A percentile compares a stretch with the other conserved stretches of the same genome.
These are phyloP conservation scores for Globodera rostochiensis DNA, from an alignment of 1,140 invertebrate genomes.

Conservation along the genomic window DNA sequence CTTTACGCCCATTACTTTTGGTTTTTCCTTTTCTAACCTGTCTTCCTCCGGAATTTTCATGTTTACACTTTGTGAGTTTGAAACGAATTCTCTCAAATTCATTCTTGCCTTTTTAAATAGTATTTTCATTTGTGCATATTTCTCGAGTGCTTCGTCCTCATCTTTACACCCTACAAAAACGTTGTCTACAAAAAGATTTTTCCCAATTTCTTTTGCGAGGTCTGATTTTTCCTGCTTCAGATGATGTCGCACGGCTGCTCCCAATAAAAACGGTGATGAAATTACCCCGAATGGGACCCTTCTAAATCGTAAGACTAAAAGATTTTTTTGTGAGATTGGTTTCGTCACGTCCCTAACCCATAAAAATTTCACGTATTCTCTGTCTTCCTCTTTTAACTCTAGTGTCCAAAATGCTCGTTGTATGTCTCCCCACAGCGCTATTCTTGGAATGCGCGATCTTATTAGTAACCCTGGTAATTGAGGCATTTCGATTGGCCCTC, in stretches of 20 bases:
- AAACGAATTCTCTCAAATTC: conserved; percentile 14
- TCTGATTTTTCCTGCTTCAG: neutral
- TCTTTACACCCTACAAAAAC: neutral
- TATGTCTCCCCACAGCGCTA: neutral
- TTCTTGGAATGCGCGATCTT: neutral
- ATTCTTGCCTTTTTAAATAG: conserved; percentile 4
- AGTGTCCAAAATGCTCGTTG: neutral
- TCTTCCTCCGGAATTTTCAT: neutral
- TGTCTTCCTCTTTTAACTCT: neutral
- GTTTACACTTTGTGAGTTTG: neutral
- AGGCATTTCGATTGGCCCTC: neutral
- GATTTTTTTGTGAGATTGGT: neutral
- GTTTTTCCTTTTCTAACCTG: neutral
- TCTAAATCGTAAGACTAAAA: neutral
- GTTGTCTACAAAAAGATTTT: neutral
- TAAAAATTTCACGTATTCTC: neutral
- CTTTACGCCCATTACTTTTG: conserved; percentile 5
- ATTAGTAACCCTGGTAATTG: conserved; percentile 3
- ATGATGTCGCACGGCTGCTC: neutral
- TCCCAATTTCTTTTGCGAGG: neutral
- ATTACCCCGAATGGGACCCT: conserved; percentile 1
- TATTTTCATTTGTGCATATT: neutral
- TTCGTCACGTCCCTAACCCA: neutral
- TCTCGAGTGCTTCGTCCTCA: neutral
- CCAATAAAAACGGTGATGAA: neutral